Evolutionary conservation across 2,888 invertebrate genomes (phyloP), one percentile per base, ranked within the genome.

Genomic region (Oscheius sp.): DNA sequence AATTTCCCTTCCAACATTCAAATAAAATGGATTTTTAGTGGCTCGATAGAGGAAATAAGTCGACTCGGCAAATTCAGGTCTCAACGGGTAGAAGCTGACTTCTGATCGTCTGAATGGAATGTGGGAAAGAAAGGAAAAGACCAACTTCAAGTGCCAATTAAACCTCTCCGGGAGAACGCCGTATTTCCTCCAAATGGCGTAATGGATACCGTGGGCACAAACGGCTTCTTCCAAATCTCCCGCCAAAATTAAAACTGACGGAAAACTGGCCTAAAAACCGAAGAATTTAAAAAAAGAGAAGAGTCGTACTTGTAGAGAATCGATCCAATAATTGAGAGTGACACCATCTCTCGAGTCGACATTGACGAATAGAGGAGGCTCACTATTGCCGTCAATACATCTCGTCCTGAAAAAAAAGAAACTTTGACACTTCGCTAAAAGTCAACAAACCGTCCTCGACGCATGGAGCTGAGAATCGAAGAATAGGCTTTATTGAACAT

Each of bases 201-300:
- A 91, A 86, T 90, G 91, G 17, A 91, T 84, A 0, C 90, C 90
- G 84, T 91, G 91, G 6, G 89, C 88, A 84, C 91, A 91, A 48
- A 91, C 90, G 3, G 91, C 91, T 85, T 91, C 91, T 78, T 91
- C 91, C 46, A 91, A 87, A 80, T 91, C 90, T 37, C 91, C 91
- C 78, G 89, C 88, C 46, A 91, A 82, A 1, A 91, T 90, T 10
- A 88, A 88, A 42, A 89, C 86, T 17, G 88, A 89, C 23, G 88
- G 86, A 81, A 82, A 85, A 39, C 83, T 79, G 6, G 86, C 86
- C 88, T 88, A 73, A 66, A n/a, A 3, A 31, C 20, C 10, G 10
- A 55, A 31, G 31, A 17, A 10, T 3, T n/a, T 20, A 17, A 15
- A n/a, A 12, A 31, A 25, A 3, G 27, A 3, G 2, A 2, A 53